phyloP scores from a whole-genome alignment of 2,113 vertebrate species.

The Myanophis thanlyinensis region DNA sequence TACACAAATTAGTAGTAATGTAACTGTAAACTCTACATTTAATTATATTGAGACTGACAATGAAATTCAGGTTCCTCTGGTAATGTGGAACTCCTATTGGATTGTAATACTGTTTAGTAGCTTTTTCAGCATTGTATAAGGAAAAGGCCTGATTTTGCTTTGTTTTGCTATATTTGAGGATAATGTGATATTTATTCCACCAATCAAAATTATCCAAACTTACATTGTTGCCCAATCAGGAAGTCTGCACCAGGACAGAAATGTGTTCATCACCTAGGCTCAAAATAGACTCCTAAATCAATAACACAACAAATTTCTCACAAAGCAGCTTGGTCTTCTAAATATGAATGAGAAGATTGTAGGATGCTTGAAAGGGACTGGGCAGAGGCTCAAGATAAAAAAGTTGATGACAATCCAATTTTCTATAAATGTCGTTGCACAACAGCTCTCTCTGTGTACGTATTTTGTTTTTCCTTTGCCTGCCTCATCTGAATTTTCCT shows the following conservation, averaged over 20 bases:
- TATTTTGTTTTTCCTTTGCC: slow-evolving; percentile 34
- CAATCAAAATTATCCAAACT: slow-evolving; percentile 6
- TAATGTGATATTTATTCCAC: rapidly evolving
- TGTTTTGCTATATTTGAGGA: neutral
- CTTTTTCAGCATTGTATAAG: neutral
- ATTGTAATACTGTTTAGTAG: neutral
- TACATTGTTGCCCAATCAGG: neutral
- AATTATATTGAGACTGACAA: neutral
- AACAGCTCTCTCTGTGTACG: slow-evolving; percentile 7
- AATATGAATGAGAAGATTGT: neutral
- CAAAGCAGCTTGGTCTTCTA: slow-evolving; percentile 22
- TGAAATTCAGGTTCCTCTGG: neutral
- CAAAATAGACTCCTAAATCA: slow-evolving; percentile 33
- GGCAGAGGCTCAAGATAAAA: slow-evolving; percentile 15
- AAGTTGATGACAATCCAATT: slow-evolving; percentile 26
- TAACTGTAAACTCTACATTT: neutral
- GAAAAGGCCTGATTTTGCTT: neutral
- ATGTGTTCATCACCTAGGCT: slow-evolving; percentile 22
- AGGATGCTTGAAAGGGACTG: neutral
- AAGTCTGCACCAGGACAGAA: slow-evolving; percentile 20
- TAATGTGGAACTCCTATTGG: neutral
- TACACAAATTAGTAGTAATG: no score
- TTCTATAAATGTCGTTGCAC: slow-evolving; percentile 26
- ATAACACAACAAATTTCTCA: slow-evolving; percentile 9
- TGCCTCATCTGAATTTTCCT: slow-evolving; percentile 53